phyloP scores from a whole-genome alignment of 2,797 vertebrate genomes.

The Silurus lanzhouensis region DNA sequence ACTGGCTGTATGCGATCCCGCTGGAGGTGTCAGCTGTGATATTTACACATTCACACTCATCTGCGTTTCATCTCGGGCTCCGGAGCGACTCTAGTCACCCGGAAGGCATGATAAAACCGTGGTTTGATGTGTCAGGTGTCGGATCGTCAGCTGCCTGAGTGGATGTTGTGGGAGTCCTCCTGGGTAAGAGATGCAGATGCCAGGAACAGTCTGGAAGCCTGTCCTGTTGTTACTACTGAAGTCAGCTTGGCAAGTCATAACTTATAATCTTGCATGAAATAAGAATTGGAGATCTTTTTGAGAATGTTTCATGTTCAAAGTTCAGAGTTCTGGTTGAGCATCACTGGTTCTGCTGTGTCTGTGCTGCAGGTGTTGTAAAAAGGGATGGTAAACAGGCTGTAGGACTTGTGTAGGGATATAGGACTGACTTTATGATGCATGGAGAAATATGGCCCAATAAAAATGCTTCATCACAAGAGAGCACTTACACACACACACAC shows the following conservation, averaged over 20 bases:
- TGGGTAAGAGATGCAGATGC: conserved; percentile 47
- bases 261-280: background rate
- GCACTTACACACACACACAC: conserved; percentile 19
- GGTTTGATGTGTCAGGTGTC: conserved; percentile 43
- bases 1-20: background rate
- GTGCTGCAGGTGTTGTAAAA: conserved; percentile 23
- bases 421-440: conserved; percentile 54
- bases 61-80: background rate
- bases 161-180: conserved; percentile 51
- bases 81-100: conserved; percentile 27
- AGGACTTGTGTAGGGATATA: conserved; percentile 30
- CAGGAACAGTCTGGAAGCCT: background rate
- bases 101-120: conserved; percentile 57
- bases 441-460: conserved; percentile 54
- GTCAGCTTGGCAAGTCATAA: background rate
- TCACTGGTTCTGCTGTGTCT: background rate
- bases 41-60: conserved; percentile 5
- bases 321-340: conserved; percentile 9
- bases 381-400: conserved; percentile 8
- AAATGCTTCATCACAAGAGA: conserved; percentile 33
- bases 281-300: background rate
- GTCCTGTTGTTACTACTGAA: background rate
- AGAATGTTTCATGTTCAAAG: conserved; percentile 2
- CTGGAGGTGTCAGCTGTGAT: conserved; percentile 2
- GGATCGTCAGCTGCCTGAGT: conserved; percentile 51